Base-by-base conservation (phyloP, 92 coral and sea anemone species). In the Palythoa heliodiscus region DNA sequence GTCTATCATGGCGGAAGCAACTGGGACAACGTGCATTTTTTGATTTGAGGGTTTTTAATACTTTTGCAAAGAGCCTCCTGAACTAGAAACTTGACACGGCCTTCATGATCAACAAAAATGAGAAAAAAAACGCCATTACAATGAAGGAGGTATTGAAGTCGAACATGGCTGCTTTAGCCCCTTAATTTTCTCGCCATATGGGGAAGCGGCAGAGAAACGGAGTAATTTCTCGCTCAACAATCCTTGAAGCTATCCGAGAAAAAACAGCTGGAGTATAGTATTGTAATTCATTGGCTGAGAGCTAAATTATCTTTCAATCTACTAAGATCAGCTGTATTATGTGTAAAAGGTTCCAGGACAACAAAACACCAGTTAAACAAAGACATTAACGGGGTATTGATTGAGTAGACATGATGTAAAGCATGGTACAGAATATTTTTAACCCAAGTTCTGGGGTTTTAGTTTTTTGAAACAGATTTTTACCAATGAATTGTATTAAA, bases 191-290 rank as follows among this genome's bases (percentile, higher is more conserved):
- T 6, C 61, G 10, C 14, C 15, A 1, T 54, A 54, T 11, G 61
- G 61, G 61, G 61, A 54, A 54, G 17, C 10, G 0, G 61, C 0
- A 2, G 4, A 54, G 61, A 54, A 54, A 11, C 55, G 11, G 55
- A 52, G 11, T 12, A 54, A 5, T 17, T 5, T 64, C 17, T 64
- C 11, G 70, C 70, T 19, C 9, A 64, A 64, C 70, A 19, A 19
- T 29, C 37, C 70, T 64, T 64, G 70, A 64, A 19, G 19, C 70
- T 64, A n/a, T 64, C 70, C 70, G 70, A 64, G 70, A 64, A 6
- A 57, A 57, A 57, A 57, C 7, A 13, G 3, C 2, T 1, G 63
- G 15, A 12, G 3, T 4, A 57, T 4, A 7, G n/a, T 12, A 57
- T 4, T 7, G 15, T 57, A 57, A 57, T 57, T 16, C 20, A 57